Base-by-base conservation (phyloP, 30 jellyfish, hydroid and myxozoan species). In the Cassiopea xamachana region DNA sequence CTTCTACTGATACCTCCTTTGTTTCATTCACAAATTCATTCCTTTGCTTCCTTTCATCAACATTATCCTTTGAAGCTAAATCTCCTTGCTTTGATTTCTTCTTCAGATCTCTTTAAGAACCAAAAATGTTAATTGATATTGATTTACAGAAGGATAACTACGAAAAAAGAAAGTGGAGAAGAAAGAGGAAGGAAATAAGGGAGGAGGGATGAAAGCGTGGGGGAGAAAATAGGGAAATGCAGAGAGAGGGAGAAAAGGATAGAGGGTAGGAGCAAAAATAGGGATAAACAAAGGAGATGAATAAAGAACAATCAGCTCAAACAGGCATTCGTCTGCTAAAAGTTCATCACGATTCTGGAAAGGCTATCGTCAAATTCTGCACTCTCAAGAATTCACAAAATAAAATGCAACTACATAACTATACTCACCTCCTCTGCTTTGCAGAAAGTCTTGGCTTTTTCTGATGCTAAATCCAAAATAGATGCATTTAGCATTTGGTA, bases 361-460 rank as follows among this genome's bases (percentile, higher is more conserved):
- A 27, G 39, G 0, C 39, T 27, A 27, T 27, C 39, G 39, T 27
- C 39, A 27, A 27, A 27, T 27, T 27, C 39, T 27, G 39, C 39
- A 27, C 39, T 27, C 39, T 27, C 39, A 27, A 27, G 39, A 27
- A 27, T 27, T 27, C 39, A 27, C 39, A 27, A 27, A 27, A 27
- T 27, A 27, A 27, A 27, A 27, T 27, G 39, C 39, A 27, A 27
- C 39, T 27, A 27, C 39, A 27, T 27, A 27, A 27, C 39, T 27
- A 27, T 48, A 15, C 93, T 7, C 67, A 90, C 97, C 97, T 84
- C 69, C 93, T 67, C 68, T 91, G 97, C 76, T 91, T 91, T 72
- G 97, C 97, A 7, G 97, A 91, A 13, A 91, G 91, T 50, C 94
- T 68, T 51, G 62, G 94, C 82, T 91, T 91, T 61, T 71, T 48